Percentiles rank a stretch among this genome's conserved stretches.
Conservation (phyloP, 1,140 invertebrate species). For the Drosophila seguyi region DNA sequence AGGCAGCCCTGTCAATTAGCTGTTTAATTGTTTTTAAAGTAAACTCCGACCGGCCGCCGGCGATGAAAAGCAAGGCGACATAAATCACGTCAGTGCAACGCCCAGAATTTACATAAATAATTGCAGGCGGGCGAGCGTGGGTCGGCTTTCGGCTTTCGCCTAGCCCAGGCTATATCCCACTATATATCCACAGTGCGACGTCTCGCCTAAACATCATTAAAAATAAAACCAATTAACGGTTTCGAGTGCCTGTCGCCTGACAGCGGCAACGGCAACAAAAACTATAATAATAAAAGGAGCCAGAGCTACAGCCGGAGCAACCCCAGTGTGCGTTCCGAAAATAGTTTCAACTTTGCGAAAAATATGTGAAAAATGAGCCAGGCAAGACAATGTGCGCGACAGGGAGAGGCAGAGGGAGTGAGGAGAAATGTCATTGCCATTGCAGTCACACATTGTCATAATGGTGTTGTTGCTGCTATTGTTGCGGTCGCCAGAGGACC, state of each 20-base stretch:
- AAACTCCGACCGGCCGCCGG: constrained; percentile 35
- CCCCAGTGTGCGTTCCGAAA: constrained; percentile 44
- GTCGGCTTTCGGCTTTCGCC: constrained; percentile 24
- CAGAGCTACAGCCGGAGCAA: neutral
- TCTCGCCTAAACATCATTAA: constrained; percentile 77
- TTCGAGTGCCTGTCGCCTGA: constrained; percentile 62
- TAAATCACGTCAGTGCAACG: constrained; percentile 64
- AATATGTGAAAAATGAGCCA: constrained; percentile 70
- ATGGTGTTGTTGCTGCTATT: constrained; percentile 34
- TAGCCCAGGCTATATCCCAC: neutral
- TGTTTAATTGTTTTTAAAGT: constrained; percentile 62
- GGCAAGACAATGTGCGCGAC: constrained; percentile 34
- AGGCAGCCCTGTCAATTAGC: constrained; percentile 65
- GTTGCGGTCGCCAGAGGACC: constrained; percentile 26
- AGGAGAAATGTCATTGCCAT: constrained; percentile 67
- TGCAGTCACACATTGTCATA: constrained; percentile 59
- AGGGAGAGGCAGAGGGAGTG: constrained; percentile 24
- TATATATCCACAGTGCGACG: constrained; percentile 6
- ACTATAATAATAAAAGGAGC: constrained; percentile 30
- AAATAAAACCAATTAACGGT: constrained; percentile 77
- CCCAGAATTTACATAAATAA: constrained; percentile 73
- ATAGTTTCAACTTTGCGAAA: constrained; percentile 75
- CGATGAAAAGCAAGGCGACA: constrained; percentile 41
- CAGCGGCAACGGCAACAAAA: constrained; percentile 44
- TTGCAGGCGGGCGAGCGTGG: constrained; percentile 14